phyloP scores from a whole-genome alignment of 2,888 invertebrate genomes.

The Dione juno region DNA sequence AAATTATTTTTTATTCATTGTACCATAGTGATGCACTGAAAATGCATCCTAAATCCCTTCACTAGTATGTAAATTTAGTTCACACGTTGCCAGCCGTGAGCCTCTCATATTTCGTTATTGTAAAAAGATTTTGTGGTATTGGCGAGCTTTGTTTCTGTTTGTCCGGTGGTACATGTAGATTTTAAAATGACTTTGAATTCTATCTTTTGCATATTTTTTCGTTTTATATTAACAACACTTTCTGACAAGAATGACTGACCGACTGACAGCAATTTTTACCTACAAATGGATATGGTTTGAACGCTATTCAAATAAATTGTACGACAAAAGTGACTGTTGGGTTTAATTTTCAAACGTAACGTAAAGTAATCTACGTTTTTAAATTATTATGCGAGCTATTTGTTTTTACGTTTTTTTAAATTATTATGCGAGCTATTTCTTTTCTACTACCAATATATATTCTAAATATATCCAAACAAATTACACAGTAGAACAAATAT shows the following conservation, averaged over 20 bases:
- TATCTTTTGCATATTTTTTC: background rate
- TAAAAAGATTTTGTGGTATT: constrained; percentile 44
- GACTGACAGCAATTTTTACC: no score
- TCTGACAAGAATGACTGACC: background rate
- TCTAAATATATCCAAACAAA: no score
- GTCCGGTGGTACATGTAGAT: constrained; percentile 38
- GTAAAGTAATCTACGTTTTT: no score
- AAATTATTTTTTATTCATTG: background rate
- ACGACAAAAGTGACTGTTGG: no score
- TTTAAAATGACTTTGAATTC: constrained; percentile 12
- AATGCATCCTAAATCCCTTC: constrained; percentile 23
- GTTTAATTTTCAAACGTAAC: no score
- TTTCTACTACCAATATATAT: no score
- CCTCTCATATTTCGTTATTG: constrained; percentile 38
- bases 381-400: no score
- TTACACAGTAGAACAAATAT: no score
- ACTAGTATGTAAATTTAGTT: constrained; percentile 46
- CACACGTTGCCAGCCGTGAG: constrained; percentile 33
- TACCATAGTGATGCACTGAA: constrained; percentile 14
- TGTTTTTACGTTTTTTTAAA: no score
- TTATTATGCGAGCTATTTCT: no score
- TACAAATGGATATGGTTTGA: no score
- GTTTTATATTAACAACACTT: background rate
- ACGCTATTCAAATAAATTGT: no score
- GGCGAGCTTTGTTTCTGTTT: constrained; percentile 39